These are phyloP conservation scores for Drosophila varians DNA, from an alignment of 1,140 invertebrate genomes.

Conservation along the genomic window DNA sequence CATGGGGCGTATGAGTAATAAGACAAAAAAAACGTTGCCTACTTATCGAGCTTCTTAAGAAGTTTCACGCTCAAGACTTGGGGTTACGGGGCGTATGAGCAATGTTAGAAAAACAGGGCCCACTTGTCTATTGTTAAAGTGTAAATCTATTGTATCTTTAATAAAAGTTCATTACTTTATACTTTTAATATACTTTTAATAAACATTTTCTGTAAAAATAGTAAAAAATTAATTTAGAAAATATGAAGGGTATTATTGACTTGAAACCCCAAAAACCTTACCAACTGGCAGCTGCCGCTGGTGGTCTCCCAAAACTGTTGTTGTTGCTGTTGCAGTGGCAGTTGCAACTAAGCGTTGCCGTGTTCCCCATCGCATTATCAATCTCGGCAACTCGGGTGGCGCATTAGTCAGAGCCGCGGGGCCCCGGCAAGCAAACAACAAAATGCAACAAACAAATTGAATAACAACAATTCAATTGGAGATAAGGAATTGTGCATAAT, in stretches of 20 bases:
- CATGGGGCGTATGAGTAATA: not conserved
- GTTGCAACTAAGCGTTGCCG: slow-evolving; percentile 23
- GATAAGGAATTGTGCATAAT: slow-evolving; percentile 76
- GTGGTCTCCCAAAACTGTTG: slow-evolving; percentile 27
- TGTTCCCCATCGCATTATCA: slow-evolving; percentile 57
- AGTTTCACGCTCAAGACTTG: too few species aligned
- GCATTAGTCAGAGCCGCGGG: slow-evolving; percentile 73
- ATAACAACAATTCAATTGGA: slow-evolving; percentile 71
- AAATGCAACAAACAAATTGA: too few species aligned
- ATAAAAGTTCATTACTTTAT: too few species aligned
- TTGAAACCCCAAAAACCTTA: not conserved
- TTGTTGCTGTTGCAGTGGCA: slow-evolving; percentile 38
- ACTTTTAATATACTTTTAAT: too few species aligned
- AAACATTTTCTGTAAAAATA: too few species aligned
- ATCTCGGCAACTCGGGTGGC: slow-evolving; percentile 74
- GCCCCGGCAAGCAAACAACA: slow-evolving; percentile 15
- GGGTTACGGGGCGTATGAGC: not conserved
- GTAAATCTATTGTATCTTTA: not conserved
- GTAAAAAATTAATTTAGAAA: too few species aligned
- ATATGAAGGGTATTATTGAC: not conserved
- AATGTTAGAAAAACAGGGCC: not conserved
- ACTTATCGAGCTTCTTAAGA: too few species aligned
- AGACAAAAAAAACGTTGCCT: too few species aligned
- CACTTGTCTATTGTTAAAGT: not conserved
- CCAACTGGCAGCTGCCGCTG: slow-evolving; percentile 40